These are phyloP conservation scores for Galerucella calmariensis DNA, from an alignment of 2,888 invertebrate species.

Conservation along the genomic window DNA sequence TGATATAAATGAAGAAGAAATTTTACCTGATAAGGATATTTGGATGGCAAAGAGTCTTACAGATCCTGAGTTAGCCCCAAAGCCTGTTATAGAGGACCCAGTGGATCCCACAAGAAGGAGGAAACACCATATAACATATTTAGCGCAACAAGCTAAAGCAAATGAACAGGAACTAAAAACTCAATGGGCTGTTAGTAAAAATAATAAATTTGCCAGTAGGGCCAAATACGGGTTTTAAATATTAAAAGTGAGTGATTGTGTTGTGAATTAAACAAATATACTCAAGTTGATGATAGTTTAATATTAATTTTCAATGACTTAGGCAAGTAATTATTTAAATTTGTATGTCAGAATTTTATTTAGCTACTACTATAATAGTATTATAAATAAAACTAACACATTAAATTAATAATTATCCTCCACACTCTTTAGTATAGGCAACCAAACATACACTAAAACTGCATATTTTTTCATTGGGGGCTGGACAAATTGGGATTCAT, in stretches of 20 bases:
- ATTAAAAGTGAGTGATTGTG: neutral
- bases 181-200: slow-evolving; percentile 90
- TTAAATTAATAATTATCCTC: too few relatives aligned
- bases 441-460: too few relatives aligned
- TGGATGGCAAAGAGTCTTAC: slow-evolving; percentile 85
- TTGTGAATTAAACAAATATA: neutral
- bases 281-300: too few relatives aligned
- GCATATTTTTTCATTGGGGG: too few relatives aligned
- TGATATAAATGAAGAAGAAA: slow-evolving; percentile 80
- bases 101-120: slow-evolving; percentile 70
- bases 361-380: too few relatives aligned
- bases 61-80: slow-evolving; percentile 72
- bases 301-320: too few relatives aligned
- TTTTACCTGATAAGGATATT: slow-evolving; percentile 81
- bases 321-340: too few relatives aligned
- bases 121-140: slow-evolving; percentile 96
- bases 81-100: slow-evolving; percentile 67
- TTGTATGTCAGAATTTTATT: too few relatives aligned
- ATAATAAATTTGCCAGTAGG: slow-evolving; percentile 88
- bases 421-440: too few relatives aligned
- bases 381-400: too few relatives aligned
- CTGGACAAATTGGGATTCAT: too few relatives aligned
- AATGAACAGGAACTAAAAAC: slow-evolving; percentile 94
- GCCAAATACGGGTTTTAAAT: slow-evolving; percentile 94
- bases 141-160: slow-evolving; percentile 94